Evolutionary conservation across 2,888 invertebrate genomes (phyloP), one percentile per base, ranked within the genome.

Genomic region (Galerucella nymphaeae): DNA sequence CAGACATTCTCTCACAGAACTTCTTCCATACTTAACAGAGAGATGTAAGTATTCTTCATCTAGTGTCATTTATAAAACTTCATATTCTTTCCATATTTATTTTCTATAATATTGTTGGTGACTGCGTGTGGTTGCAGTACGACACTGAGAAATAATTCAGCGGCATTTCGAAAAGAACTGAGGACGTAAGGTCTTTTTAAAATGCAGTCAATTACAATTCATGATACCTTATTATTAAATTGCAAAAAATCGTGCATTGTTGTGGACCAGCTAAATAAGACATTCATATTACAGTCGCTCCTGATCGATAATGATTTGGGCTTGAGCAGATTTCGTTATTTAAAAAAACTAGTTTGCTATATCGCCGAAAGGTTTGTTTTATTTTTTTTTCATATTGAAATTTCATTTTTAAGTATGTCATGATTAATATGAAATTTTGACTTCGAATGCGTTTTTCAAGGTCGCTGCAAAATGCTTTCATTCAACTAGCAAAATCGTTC

Each of bases 151-250:
- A 66, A 75, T 74, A 63, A 70, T 69, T 71, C 71, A 73, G 72
- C 77, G 75, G 77, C 77, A 66, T 74, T 66, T 72, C 69, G 63
- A 67, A 75, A 77, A 75, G 74, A 70, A 69, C 70, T 30, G 48
- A 72, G 70, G 74, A 77, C 78, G 78, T 78, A 77, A 77, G 76
- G 72, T 77, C 78, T 79, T 78, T 79, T 80, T 75, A 76, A 80
- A 78, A 80, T 80, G 80, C 79, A 79, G 78, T 79, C 80, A 80
- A 78, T 81, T 82, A 79, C 80, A 77, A 81, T 81, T 78, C 82
- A 80, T 76, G 80, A 81, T 80, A 81, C 79, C 82, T 77, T 79
- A 80, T 82, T 80, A 82, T 82, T 81, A 81, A 80, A 80, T 78
- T 77, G 79, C 78, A 80, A 81, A 81, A 81, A 81, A 79, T 80